Conservation (phyloP, 2,888 invertebrate species). For the Apeira syringaria region DNA sequence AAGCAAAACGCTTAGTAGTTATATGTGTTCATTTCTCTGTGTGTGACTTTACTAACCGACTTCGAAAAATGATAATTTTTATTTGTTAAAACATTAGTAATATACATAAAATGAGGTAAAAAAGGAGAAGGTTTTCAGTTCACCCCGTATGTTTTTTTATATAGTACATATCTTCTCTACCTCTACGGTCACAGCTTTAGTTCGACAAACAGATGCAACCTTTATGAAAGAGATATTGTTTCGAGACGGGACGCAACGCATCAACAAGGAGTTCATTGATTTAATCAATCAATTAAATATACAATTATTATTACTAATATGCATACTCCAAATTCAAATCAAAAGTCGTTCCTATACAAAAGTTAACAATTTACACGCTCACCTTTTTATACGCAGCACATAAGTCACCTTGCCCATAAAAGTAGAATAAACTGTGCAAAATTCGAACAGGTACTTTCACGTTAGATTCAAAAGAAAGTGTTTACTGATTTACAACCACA, state of each 20-base stretch:
- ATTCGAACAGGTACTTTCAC: conserved; percentile 69
- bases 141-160: too few species aligned
- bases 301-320: too few species aligned
- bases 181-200: conserved; percentile 18
- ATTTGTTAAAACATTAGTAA: too few species aligned
- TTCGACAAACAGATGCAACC: conserved; percentile 47
- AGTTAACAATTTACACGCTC: conserved; percentile 7
- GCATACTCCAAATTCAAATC: too few species aligned
- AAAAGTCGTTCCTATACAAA: too few species aligned
- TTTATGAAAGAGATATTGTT: conserved; percentile 56
- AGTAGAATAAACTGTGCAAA: conserved; percentile 48
- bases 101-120: too few species aligned
- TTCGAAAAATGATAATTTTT: too few species aligned
- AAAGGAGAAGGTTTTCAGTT: too few species aligned
- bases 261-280: conserved; percentile 37
- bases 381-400: conserved; percentile 23
- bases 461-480: conserved; percentile 57
- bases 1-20: too few species aligned
- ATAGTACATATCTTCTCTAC: conserved; percentile 15
- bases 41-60: too few species aligned
- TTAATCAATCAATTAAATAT: conserved; percentile 19
- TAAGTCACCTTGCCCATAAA: conserved; percentile 19
- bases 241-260: conserved; percentile 40
- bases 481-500: conserved; percentile 71
- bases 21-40: too few species aligned